Base-by-base conservation (phyloP, 2,797 vertebrate genomes). In the Ptychadena robeensis region DNA sequence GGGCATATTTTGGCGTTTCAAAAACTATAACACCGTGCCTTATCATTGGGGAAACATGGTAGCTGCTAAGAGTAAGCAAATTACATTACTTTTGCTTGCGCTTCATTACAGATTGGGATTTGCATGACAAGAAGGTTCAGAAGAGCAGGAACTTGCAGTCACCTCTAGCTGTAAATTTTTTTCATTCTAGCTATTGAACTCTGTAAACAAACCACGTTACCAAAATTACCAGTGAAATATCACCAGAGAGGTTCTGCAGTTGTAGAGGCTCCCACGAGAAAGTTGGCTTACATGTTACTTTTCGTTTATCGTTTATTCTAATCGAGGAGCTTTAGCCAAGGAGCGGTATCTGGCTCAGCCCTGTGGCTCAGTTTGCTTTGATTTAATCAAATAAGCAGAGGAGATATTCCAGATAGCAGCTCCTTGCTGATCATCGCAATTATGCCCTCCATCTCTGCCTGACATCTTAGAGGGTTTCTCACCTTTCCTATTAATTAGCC, bases 401-500 rank as follows among this genome's bases (percentile, higher is more conserved):
- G 27, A 38, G 32, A 3, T 31, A 12, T 64, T 64, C 67, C 15
- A 25, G 10, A 64, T 15, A 27, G 37, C 7, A 35, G n/a, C 2
- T 65, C 2, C 22, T 40, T n/a, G 63, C 61, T 72, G 25, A 72
- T 38, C 53, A 73, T 28, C 4, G 35, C 63, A 74, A 53, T 74
- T 66, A 11, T 3, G 15, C 32, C 53, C 12, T 28, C 44, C 53
- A 59, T 10, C 28, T 28, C 15, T 63, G 31, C 57, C n/a, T 30
- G 27, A 25, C 37, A 9, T 27, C 63, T 61, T 44, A n/a, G 57
- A 37, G 38, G 64, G 32, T 18, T 67, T 57, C 9, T 57, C 38
- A 53, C 63, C 28, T 68, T 22, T 69, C 2, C 34, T 68, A 59
- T 78, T 79, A 68, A 79, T 79, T 79, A 66, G 34, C 75, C 32